These are phyloP conservation scores for Doryteuthis pealeii DNA, from an alignment of 1,140 invertebrate species.

Conservation along the genomic window DNA sequence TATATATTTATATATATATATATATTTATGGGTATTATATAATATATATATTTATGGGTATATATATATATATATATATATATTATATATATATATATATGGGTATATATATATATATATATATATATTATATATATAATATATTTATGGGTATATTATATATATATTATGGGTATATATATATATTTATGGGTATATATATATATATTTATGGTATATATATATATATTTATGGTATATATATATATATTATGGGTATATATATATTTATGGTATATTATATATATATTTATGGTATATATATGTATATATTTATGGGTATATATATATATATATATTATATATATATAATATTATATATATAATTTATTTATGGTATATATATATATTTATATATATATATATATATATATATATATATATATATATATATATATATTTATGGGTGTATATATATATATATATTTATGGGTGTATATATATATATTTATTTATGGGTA, in stretches of 20 bases:
- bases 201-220: slow-evolving; percentile 7
- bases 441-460: neutral
- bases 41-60: slow-evolving; percentile 15
- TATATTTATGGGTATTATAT: slow-evolving; percentile 9
- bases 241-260: slow-evolving; percentile 13
- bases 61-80: slow-evolving; percentile 18
- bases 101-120: neutral
- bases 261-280: slow-evolving; percentile 16
- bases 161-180: neutral
- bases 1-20: slow-evolving; percentile 16
- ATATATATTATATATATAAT: slow-evolving; percentile 19
- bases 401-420: too few relatives aligned
- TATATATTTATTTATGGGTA: neutral
- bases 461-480: too few relatives aligned
- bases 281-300: slow-evolving; percentile 19
- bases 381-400: too few relatives aligned
- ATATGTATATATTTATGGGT: slow-evolving; percentile 15
- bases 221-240: slow-evolving; percentile 13
- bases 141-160: slow-evolving; percentile 17
- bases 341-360: slow-evolving; percentile 19
- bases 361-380: neutral
- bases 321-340: neutral
- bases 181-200: slow-evolving; percentile 10
- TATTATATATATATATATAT: slow-evolving; percentile 18
- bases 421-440: too few relatives aligned